Base-by-base conservation (phyloP, 2,113 vertebrate species). In the Hemicordylus capensis region DNA sequence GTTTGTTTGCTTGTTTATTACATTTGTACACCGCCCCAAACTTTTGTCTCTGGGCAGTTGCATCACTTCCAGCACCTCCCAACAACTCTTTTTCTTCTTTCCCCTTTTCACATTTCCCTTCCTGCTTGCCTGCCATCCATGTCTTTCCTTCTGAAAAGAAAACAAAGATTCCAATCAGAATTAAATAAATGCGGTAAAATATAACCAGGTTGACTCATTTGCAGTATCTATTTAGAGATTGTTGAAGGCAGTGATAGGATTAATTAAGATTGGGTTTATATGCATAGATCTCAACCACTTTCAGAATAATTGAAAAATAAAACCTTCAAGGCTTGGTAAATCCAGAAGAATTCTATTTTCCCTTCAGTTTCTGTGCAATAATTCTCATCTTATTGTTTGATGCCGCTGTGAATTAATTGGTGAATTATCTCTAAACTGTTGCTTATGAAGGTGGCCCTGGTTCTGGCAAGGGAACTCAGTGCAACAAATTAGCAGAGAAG, bases 391-490 rank as follows among this genome's bases (percentile, higher is more conserved):
- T 69, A 34, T 37, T 70, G 3, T 58, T 59, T 70, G 31, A 7
- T 37, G 37, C 3, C 19, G 39, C 2, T 4, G 4, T 48, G 28
- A 77, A 12, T 56, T n/a, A 37, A 7, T 48, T 59, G 39, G 20
- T 46, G n/a, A n/a, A n/a, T 11, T 72, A 44, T n/a, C 24, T 73
- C 81, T 84, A 87, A 17, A 15, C 81, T 17, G 86, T 12, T 81
- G 84, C 66, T 70, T 86, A 73, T 70, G 31, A 88, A 99, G 99
- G 99, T 88, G 98, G 98, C 8, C 98, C 98, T 0, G 97, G 96
- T 76, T 99, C 98, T 54, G 98, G 98, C 70, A 99, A 99, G 96
- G 91, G 96, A 37, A 96, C 97, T 28, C 98, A 98, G 34, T 97
- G 97, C 24, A 94, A 97, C 94, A 96, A 96, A 91, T 93, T 99